Evolutionary conservation across 2,888 invertebrate genomes (phyloP), one percentile per base, ranked within the genome.

Genomic region (Brenthis daphne): DNA sequence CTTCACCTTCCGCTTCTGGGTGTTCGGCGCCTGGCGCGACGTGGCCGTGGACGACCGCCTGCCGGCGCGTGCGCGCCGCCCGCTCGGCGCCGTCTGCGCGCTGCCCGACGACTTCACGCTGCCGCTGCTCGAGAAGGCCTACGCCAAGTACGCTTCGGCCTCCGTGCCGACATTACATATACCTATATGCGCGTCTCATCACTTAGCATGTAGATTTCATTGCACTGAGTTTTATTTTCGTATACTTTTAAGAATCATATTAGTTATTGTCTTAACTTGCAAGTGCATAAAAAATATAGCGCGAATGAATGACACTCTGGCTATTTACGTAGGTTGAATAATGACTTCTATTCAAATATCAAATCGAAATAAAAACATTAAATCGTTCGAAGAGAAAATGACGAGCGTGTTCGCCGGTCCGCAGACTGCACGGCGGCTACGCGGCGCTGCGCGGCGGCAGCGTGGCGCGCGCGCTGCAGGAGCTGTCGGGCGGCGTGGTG

Each of bases 11-110:
- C 89, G 94, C 47, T 96, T 97, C 87, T 97, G 97, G 96, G 95
- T 96, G 87, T 96, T 96, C 85, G 96, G 96, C 11, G 94, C 94
- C 80, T 97, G 96, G 96, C 94, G 94, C 74, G 96, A 96, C 81
- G 94, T 97, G 65, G 84, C 94, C 37, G 94, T 97, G 67, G 97
- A 97, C 87, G 97, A 97, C 87, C 93, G 95, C 77, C 90, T 97
- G 78, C 96, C 97, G 56, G 95, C 95, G 13, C 94, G 94, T 82
- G 94, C 94, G 78, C 94, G 95, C 60, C 90, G 95, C 67, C 92
- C 95, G 33, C 91, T 95, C 48, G 64, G 94, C 94, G 77, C 88
- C 94, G 20, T 94, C 80, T 88, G 91, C 57, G 90, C 93, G 14
- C 75, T 69, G n/a, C 69, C 72, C 43, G 77, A 79, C 70, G 96